phyloP scores from a whole-genome alignment of 2,888 invertebrate species.

The Eilema depressum region DNA sequence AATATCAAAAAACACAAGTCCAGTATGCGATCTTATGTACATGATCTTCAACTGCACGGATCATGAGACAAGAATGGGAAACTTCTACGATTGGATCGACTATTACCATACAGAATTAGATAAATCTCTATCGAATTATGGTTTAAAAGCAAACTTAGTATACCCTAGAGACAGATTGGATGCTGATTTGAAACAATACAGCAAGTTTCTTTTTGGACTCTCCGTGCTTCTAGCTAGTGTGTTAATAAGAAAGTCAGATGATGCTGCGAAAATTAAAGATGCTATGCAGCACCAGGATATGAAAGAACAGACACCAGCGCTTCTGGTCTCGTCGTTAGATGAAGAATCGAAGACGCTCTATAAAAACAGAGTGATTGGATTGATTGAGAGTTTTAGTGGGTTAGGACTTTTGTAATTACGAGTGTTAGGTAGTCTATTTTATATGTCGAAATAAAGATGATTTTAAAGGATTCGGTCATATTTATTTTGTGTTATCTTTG shows the following conservation, averaged over 20 bases:
- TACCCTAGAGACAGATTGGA: conserved; percentile 54
- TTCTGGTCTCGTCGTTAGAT: conserved; percentile 22
- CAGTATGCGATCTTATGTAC: conserved; percentile 60
- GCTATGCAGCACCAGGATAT: conserved; percentile 23
- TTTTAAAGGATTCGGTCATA: background rate
- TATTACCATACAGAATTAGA: conserved; percentile 54
- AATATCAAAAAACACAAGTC: conserved; percentile 51
- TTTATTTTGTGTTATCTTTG: background rate
- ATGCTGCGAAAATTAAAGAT: conserved; percentile 40
- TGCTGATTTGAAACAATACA: conserved; percentile 52
- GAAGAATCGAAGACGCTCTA: conserved; percentile 30
- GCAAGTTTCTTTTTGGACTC: conserved; percentile 41
- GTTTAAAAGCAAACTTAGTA: conserved; percentile 44
- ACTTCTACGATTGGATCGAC: conserved; percentile 58
- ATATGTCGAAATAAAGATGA: background rate
- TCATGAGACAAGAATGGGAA: conserved; percentile 48
- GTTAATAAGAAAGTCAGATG: conserved; percentile 45
- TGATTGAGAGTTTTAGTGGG: conserved; percentile 49
- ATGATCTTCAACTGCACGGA: conserved; percentile 57
- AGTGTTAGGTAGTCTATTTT: background rate
- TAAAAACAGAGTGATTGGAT: conserved; percentile 46
- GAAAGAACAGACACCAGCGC: background rate
- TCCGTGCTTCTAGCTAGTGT: conserved; percentile 39
- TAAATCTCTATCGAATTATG: conserved; percentile 44
- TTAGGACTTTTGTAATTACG: conserved; percentile 43